Evolutionary conservation across 1,140 invertebrate genomes (phyloP).

Genomic region (Littorina saxatilis): DNA sequence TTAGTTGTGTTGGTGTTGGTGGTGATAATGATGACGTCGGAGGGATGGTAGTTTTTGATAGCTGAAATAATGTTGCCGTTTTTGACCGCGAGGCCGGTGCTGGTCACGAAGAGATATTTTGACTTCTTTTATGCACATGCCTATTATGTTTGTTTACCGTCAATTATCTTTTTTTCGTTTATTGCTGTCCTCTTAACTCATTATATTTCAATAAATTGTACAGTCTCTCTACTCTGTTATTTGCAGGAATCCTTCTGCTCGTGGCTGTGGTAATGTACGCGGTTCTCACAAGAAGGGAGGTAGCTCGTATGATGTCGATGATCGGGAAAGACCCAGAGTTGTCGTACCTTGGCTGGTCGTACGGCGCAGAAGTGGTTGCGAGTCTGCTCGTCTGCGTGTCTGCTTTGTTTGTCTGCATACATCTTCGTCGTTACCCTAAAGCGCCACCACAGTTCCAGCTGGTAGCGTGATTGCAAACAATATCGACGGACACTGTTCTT

Average conservation of each 20-base stretch:
- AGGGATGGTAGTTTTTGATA: no score
- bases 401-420: not conserved
- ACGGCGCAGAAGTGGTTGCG: slow-evolving; percentile 14
- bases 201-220: no score
- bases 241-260: not conserved
- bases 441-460: not conserved
- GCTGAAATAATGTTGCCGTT: no score
- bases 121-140: no score
- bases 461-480: no score
- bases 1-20: no score
- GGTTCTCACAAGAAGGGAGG: not conserved
- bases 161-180: no score
- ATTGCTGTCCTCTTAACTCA: no score
- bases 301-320: not conserved
- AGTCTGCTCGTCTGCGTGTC: not conserved
- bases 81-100: no score
- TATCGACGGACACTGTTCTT: not conserved
- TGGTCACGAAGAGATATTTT: no score
- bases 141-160: no score
- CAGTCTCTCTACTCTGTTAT: not conserved
- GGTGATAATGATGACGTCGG: no score
- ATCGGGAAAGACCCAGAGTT: not conserved
- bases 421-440: not conserved
- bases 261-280: not conserved
- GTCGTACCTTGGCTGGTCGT: slow-evolving; percentile 18